A percentile compares a stretch with the other conserved stretches of the same genome.
These are phyloP conservation scores for Alfaro cultratus DNA, from an alignment of 2,797 vertebrate species.

Conservation along the genomic window DNA sequence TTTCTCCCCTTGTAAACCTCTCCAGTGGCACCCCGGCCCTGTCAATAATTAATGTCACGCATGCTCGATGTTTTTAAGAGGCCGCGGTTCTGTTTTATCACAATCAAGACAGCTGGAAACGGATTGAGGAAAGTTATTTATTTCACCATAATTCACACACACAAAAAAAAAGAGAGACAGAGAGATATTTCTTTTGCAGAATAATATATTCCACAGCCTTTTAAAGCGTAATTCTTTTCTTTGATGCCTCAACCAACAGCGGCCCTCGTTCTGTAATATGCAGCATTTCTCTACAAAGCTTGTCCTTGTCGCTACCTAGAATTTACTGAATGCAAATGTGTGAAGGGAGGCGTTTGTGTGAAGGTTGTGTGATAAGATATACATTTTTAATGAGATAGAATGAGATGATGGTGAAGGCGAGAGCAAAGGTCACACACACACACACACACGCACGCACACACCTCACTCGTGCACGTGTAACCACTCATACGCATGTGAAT, in stretches of 20 bases:
- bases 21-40: conserved; percentile 38
- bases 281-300: conserved; percentile 27
- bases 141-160: background rate
- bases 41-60: conserved; percentile 76
- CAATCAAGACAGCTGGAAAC: conserved; percentile 25
- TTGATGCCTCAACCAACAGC: conserved; percentile 36
- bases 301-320: conserved; percentile 83
- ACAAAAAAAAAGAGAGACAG: too few species aligned
- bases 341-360: conserved; percentile 44
- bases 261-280: conserved; percentile 25
- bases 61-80: conserved; percentile 72
- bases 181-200: background rate
- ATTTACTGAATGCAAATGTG: conserved; percentile 94
- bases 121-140: background rate
- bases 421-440: conserved; percentile 64
- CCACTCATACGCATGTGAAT: conserved; percentile 52
- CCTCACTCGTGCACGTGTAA: conserved; percentile 38
- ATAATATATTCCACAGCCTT: conserved; percentile 4
- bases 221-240: conserved; percentile 6
- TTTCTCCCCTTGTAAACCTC: conserved; percentile 69
- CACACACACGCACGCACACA: conserved; percentile 35
- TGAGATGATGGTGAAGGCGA: conserved; percentile 84
- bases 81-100: conserved; percentile 67
- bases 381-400: conserved; percentile 99
- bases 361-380: conserved; percentile 97